These are phyloP conservation scores for Lagopus leucura DNA, from an alignment of 2,113 vertebrate species.

Conservation along the genomic window DNA sequence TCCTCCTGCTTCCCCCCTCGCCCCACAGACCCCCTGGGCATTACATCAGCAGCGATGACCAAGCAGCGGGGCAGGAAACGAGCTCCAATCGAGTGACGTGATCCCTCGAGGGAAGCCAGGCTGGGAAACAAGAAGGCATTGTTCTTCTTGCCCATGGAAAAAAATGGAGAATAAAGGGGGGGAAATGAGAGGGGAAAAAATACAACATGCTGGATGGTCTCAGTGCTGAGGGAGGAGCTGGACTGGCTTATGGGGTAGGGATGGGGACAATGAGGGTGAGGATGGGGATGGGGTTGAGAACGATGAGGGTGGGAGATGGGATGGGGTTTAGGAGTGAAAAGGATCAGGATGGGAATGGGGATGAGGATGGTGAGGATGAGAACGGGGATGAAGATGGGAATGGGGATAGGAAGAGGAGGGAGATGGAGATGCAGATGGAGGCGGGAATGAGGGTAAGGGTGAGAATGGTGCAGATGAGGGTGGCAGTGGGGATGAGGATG, in stretches of 20 bases:
- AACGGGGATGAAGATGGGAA: background rate
- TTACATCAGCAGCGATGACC: slow-evolving; percentile 70
- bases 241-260: accelerated
- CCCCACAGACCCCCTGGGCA: background rate
- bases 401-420: no score
- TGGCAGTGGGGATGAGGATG: background rate
- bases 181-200: background rate
- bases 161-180: background rate
- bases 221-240: background rate
- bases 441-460: no score
- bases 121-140: slow-evolving; percentile 66
- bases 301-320: no score
- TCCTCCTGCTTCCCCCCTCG: background rate
- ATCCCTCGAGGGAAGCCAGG: slow-evolving; percentile 59
- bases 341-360: background rate
- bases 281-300: accelerated
- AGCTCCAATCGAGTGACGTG: slow-evolving; percentile 59
- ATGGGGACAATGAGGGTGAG: no score
- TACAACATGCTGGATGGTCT: background rate
- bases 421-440: no score
- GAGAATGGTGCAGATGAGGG: background rate
- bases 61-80: slow-evolving; percentile 57
- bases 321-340: no score
- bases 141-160: slow-evolving; percentile 27
- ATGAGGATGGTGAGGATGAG: background rate